Evolutionary conservation across 2,888 invertebrate species (phyloP), one percentile per base, ranked within the genome.

Genomic region (Meiosimyza platycephala): DNA sequence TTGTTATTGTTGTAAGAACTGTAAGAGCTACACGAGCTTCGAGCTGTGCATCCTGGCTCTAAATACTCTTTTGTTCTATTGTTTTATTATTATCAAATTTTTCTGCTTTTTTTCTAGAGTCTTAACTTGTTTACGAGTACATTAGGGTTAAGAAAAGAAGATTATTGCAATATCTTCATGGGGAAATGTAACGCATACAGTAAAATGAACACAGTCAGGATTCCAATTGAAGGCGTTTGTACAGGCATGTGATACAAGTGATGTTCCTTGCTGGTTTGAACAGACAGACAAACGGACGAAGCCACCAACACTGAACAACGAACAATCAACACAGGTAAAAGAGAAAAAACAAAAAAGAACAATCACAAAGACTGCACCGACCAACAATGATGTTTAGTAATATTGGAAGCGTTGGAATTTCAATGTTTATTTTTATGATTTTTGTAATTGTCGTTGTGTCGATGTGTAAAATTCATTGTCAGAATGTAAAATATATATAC

Each of bases 141-240:
- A 28, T 3, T 28, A 28, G 40, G 40, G 40, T 40, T 40, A 28
- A 40, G 9, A 7, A 9, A 6, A 40, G 9, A 40, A 40, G 9
- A 40, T 9, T 40, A 40, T 40, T 40, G 40, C 40, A 40, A 40
- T 9, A 40, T 40, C 40, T 40, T 9, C 5, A 40, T 40, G 40
- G 40, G 9, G 9, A 40, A 40, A 40, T 40, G 6, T 40, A 40
- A 40, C 55, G 48, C 48, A 59, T 28, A 51, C 52, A 40, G 60
- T 51, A 70, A 70, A 67, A 50, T 67, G 67, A 47, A 67, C 57
- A 48, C 57, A 70, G 69, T 70, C 69, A 70, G 69, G 69, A 70
- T 70, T 60, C 62, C 69, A 62, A 70, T 70, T 70, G 69, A 40
- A 70, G 69, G 69, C 69, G 69, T 70, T 70, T 60, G 69, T 51